Evolutionary conservation across 2,113 vertebrate genomes (phyloP).

Genomic region (Agelaius tricolor): DNA sequence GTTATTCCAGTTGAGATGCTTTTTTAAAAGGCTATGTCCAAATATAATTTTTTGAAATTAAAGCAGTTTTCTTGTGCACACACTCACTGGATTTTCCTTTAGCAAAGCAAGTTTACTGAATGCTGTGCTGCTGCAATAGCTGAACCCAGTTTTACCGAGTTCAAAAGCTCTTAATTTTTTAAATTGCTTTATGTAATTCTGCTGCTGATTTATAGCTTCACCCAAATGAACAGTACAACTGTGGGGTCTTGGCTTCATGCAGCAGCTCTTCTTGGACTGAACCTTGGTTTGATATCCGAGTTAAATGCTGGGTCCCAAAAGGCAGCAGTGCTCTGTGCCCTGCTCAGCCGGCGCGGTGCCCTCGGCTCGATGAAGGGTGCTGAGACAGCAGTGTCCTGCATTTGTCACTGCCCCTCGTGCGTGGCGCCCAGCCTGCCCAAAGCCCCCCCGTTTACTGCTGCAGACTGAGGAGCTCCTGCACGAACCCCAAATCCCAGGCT

Average conservation of each 20-base stretch:
- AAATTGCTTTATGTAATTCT: not conserved
- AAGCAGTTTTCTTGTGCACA: not conserved
- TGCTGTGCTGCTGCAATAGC: not conserved
- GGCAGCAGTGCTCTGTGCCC: not conserved
- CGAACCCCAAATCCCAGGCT: not conserved
- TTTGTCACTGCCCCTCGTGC: not conserved
- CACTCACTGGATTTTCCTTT: constrained; percentile 30
- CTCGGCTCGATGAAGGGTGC: rapidly evolving
- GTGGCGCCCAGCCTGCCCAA: not conserved
- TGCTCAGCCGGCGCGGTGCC: not conserved
- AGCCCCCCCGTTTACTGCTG: rapidly evolving
- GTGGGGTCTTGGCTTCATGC: constrained; percentile 30
- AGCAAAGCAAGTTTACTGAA: constrained; percentile 12
- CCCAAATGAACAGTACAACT: not conserved
- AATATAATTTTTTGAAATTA: not conserved
- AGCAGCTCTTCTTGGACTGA: not conserved
- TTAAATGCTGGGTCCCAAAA: not conserved
- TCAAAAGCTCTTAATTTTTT: not conserved
- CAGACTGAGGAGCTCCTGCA: not conserved
- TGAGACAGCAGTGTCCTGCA: not conserved
- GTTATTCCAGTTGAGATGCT: not conserved
- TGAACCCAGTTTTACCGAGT: not conserved
- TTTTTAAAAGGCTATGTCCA: not conserved
- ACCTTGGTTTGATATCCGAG: not conserved
- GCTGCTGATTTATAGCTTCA: not conserved